Conservation (phyloP, 2,888 invertebrate species). For the Dasysyrphus tricinctus region DNA sequence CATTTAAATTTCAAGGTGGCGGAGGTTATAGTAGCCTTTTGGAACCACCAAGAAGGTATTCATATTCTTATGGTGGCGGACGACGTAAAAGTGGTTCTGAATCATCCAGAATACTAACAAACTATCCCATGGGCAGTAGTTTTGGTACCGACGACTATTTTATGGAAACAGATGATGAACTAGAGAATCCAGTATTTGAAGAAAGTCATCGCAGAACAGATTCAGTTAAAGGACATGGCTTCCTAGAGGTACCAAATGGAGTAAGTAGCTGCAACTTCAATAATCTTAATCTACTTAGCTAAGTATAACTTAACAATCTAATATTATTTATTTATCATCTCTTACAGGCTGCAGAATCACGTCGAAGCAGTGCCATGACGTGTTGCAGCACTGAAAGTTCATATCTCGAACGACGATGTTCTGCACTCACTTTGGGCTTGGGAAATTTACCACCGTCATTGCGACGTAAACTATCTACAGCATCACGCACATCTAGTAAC, state of each 20-base stretch:
- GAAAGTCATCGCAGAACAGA: constrained; percentile 80
- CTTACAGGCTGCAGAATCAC: constrained; percentile 83
- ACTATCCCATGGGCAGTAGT: constrained; percentile 83
- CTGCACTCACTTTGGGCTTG: constrained; percentile 90
- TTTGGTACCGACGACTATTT: constrained; percentile 83
- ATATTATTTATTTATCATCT: not conserved
- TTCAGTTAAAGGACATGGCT: constrained; percentile 82
- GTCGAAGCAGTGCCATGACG: constrained; percentile 91
- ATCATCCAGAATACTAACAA: constrained; percentile 84
- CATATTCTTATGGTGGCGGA: constrained; percentile 84
- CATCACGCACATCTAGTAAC: constrained; percentile 81
- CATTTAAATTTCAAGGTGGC: constrained; percentile 81
- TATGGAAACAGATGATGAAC: constrained; percentile 83
- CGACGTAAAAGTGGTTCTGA: constrained; percentile 87
- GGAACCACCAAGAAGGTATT: constrained; percentile 87
- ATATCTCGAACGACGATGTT: constrained; percentile 91
- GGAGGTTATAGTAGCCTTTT: constrained; percentile 89
- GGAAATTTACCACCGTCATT: constrained; percentile 85
- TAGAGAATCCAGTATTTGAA: constrained; percentile 84
- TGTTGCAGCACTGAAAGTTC: constrained; percentile 94
- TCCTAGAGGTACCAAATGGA: constrained; percentile 82
- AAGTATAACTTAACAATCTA: too few relatives aligned
- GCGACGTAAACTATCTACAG: constrained; percentile 81
- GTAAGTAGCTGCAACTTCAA: constrained; percentile 77
- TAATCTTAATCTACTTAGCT: too few relatives aligned